Percentiles rank a stretch among this genome's conserved stretches.
phyloP scores from a whole-genome alignment of 2,888 invertebrate species.

The Gasteruption jaculator region DNA sequence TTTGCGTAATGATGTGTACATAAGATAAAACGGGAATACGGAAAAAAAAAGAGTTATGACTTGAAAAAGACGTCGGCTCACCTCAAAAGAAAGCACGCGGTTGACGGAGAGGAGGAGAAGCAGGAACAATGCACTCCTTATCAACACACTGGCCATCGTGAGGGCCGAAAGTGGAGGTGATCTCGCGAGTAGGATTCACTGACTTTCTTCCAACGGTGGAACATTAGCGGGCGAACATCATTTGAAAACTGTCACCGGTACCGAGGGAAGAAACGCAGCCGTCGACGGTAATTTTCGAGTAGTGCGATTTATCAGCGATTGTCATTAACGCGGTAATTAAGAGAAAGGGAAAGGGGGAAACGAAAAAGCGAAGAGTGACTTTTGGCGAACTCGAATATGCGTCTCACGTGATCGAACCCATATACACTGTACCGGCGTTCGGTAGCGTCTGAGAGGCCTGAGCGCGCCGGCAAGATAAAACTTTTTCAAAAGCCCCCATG shows the following conservation, averaged over 20 bases:
- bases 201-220: no score
- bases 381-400: no score
- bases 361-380: no score
- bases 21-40: background rate
- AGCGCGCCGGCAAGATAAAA: slow-evolving; percentile 48
- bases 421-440: slow-evolving; percentile 47
- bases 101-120: slow-evolving; percentile 20
- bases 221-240: no score
- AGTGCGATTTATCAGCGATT: slow-evolving; percentile 17
- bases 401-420: no score
- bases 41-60: slow-evolving; percentile 1
- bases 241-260: no score
- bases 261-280: slow-evolving; percentile 11
- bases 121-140: slow-evolving; percentile 32
- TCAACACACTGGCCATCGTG: slow-evolving; percentile 27
- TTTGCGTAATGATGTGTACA: no score
- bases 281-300: background rate
- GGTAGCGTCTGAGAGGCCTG: slow-evolving; percentile 47
- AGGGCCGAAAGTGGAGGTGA: no score
- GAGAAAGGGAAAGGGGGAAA: no score
- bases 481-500: slow-evolving; percentile 48
- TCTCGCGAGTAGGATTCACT: no score
- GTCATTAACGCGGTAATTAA: slow-evolving; percentile 23
- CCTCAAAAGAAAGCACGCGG: slow-evolving; percentile 27
- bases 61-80: slow-evolving; percentile 24